Evolutionary conservation across 1,140 invertebrate species (phyloP), one percentile per base, ranked within the genome.

Genomic region (Cyrtorhinus lividipennis): DNA sequence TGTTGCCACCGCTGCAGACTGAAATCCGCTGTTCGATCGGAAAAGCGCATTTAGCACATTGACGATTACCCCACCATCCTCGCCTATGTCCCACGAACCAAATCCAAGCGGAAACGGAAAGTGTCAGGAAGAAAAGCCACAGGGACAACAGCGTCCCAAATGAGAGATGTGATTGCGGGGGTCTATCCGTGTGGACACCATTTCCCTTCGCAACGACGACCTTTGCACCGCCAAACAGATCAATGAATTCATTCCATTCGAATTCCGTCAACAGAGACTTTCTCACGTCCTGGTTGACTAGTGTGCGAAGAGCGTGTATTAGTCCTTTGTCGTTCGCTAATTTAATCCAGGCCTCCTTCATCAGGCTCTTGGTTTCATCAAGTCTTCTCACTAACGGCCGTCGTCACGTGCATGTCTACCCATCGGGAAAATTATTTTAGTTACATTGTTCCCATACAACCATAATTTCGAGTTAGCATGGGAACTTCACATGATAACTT

Each of bases 291-390:
- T 30, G 5, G 18, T 59, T 59, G 25, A 5, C 20, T 24, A 26
- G 13, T 5, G 24, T 24, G 2, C 22, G 5, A 2, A 59, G 57
- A 8, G 26, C 26, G 24, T 30, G 57, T 24, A 30, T n/a, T 13
- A 24, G 8, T 3, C 20, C 48, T 20, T 22, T 53, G 18, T 53
- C 48, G 20, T 5, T 5, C 12, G 48, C 48, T 53, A 53, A 20
- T 53, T 53, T 53, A 20, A 53, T 53, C 48, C 48, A 53, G 18
- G 48, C 48, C 20, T 53, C 48, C 20, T 53, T 53, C 5, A 53
- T 38, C 30, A 38, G 30, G 30, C 15, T 38, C 30, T 60, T 53
- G 24, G 18, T 78, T 77, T 13, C 76, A 84, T n/a, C n/a, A n/a
- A n/a, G n/a, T n/a, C n/a, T n/a, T n/a, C n/a, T n/a, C n/a, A n/a